Evolutionary conservation across 2,888 invertebrate species (phyloP).

Genomic region (Ophion ventricosus): DNA sequence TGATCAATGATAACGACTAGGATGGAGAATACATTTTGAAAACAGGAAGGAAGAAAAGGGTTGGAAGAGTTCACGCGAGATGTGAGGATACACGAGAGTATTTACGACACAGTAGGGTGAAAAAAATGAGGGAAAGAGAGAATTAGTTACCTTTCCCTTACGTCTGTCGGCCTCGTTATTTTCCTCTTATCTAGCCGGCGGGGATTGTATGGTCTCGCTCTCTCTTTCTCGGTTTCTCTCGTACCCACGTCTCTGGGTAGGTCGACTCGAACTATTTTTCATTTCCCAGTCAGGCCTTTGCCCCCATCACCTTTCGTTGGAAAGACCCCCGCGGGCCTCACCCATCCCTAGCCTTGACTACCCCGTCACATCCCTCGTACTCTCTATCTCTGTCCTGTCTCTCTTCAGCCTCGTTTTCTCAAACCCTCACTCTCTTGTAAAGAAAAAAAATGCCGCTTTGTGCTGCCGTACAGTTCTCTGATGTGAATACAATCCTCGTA

Average conservation of each 20-base stretch:
- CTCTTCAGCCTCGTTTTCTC: slow-evolving; percentile 43
- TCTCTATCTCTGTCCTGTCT: slow-evolving; percentile 52
- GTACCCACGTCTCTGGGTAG: slow-evolving; percentile 21
- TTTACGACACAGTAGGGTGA: slow-evolving; percentile 43
- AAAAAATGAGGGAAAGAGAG: slow-evolving; percentile 68
- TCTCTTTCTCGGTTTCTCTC: slow-evolving; percentile 17
- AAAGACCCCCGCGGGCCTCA: slow-evolving; percentile 42
- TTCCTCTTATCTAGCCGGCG: slow-evolving; percentile 74
- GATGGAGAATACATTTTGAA: not conserved
- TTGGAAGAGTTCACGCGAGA: slow-evolving; percentile 16
- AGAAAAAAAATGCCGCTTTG: slow-evolving; percentile 64
- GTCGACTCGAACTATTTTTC: slow-evolving; percentile 73
- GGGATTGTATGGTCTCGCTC: slow-evolving; percentile 65
- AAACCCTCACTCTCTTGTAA: slow-evolving; percentile 39
- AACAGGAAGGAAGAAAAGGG: not conserved
- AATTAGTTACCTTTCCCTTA: slow-evolving; percentile 74
- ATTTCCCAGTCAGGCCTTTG: slow-evolving; percentile 69
- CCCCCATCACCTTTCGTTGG: slow-evolving; percentile 65
- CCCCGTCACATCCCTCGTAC: slow-evolving; percentile 33
- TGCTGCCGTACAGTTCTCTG: slow-evolving; percentile 34
- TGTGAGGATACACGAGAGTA: slow-evolving; percentile 17
- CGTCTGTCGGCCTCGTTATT: slow-evolving; percentile 76
- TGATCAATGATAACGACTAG: slow-evolving; percentile 23
- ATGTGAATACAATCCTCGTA: slow-evolving; percentile 40
- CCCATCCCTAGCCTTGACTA: slow-evolving; percentile 16